These are phyloP conservation scores for Junonia oenone DNA, from an alignment of 2,888 invertebrate species.

Conservation along the genomic window DNA sequence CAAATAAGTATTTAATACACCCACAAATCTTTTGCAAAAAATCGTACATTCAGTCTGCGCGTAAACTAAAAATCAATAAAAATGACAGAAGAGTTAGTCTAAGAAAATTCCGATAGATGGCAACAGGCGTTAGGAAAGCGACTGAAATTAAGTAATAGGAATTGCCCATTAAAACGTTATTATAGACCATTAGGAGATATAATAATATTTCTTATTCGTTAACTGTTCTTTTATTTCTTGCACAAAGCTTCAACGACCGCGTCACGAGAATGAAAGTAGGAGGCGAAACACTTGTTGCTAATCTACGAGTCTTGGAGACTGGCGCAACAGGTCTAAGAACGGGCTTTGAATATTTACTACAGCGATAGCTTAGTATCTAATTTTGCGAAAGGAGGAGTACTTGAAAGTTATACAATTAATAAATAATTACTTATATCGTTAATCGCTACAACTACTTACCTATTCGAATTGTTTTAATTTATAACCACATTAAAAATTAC, in stretches of 20 bases:
- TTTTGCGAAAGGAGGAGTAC: not conserved
- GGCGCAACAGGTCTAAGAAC: conserved; percentile 23
- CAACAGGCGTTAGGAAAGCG: not conserved
- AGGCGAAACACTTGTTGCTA: conserved; percentile 25
- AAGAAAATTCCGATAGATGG: conserved; percentile 3
- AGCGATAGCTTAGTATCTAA: not conserved
- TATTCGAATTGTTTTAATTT: not conserved
- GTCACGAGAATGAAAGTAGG: conserved; percentile 3
- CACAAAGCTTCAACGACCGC: not conserved
- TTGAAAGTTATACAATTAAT: not conserved
- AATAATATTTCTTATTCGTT: not conserved
- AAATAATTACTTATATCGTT: too few relatives aligned
- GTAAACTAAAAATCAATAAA: not conserved
- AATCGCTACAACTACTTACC: too few relatives aligned
- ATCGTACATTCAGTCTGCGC: not conserved
- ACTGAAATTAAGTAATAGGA: not conserved
- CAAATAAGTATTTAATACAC: too few relatives aligned
- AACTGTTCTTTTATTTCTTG: conserved; percentile 2
- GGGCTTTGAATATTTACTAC: not conserved
- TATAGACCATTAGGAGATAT: not conserved
- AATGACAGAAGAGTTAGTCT: not conserved
- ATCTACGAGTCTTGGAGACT: conserved; percentile 2
- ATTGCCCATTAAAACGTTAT: not conserved
- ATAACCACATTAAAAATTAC: not conserved
- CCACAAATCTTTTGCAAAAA: not conserved